Evolutionary conservation across 2,113 vertebrate species (phyloP).

Genomic region (Tiliqua scincoides): DNA sequence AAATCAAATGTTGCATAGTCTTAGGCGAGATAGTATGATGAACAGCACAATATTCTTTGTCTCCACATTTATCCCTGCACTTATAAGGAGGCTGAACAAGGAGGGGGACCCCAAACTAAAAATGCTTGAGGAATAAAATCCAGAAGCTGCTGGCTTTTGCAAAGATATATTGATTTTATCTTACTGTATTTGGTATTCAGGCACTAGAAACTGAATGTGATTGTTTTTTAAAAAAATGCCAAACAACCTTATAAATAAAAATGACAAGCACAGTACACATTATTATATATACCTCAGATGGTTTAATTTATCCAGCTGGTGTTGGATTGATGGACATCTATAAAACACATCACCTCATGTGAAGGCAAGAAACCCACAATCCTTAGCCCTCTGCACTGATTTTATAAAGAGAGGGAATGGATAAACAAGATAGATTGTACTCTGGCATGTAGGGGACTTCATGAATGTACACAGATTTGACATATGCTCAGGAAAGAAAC

Average conservation of each 20-base stretch:
- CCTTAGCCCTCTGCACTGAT: slow-evolving; percentile 6
- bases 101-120: neutral
- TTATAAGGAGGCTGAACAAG: slow-evolving; percentile 14
- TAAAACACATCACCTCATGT: neutral
- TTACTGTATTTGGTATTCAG: slow-evolving; percentile 1
- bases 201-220: neutral
- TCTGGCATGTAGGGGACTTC: neutral
- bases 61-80: neutral
- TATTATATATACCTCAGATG: slow-evolving; percentile 2
- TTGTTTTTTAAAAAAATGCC: slow-evolving; percentile 6
- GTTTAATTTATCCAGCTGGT: neutral
- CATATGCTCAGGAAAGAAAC: neutral
- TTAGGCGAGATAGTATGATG: slow-evolving; percentile 33
- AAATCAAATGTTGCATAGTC: neutral
- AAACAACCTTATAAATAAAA: slow-evolving; percentile 20
- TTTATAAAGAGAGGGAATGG: slow-evolving; percentile 36
- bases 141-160: neutral
- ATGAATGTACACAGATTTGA: accelerated
- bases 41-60: neutral
- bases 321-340: neutral
- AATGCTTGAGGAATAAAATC: slow-evolving; percentile 2
- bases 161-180: slow-evolving; percentile 33
- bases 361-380: neutral
- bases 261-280: neutral
- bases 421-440: neutral